These are phyloP conservation scores for Eupsittula cactorum DNA, from an alignment of 2,113 vertebrate species.

Conservation along the genomic window DNA sequence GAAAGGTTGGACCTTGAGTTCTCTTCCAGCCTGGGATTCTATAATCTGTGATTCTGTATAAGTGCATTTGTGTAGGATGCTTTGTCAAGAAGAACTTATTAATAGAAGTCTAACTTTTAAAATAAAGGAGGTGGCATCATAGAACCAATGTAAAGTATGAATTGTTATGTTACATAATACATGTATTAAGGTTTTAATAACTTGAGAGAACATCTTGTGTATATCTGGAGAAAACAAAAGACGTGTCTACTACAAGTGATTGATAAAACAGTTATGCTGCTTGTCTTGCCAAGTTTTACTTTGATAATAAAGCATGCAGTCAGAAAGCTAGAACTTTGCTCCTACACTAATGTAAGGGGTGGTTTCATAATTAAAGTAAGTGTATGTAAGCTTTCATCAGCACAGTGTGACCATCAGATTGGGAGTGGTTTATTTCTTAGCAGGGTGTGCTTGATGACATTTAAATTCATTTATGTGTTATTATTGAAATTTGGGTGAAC, in stretches of 20 bases:
- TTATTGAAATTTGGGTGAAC: not conserved
- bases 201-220: not conserved
- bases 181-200: not conserved
- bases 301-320: not conserved
- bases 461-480: not conserved
- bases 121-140: not conserved
- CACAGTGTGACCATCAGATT: not conserved
- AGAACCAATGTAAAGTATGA: not conserved
- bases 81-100: not conserved
- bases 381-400: not conserved
- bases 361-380: not conserved
- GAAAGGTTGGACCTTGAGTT: not conserved
- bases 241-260: not conserved
- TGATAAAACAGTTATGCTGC: not conserved
- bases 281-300: not conserved
- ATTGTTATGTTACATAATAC: not conserved
- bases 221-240: not conserved
- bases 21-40: not conserved
- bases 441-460: not conserved
- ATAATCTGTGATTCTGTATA: not conserved
- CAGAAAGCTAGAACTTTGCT: not conserved
- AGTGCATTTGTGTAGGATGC: not conserved
- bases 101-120: not conserved
- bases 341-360: not conserved
- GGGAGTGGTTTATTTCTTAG: conserved; percentile 18